Evolutionary conservation across 2,113 vertebrate genomes (phyloP), one percentile per base, ranked within the genome.

Genomic region (Gavialis gangeticus): DNA sequence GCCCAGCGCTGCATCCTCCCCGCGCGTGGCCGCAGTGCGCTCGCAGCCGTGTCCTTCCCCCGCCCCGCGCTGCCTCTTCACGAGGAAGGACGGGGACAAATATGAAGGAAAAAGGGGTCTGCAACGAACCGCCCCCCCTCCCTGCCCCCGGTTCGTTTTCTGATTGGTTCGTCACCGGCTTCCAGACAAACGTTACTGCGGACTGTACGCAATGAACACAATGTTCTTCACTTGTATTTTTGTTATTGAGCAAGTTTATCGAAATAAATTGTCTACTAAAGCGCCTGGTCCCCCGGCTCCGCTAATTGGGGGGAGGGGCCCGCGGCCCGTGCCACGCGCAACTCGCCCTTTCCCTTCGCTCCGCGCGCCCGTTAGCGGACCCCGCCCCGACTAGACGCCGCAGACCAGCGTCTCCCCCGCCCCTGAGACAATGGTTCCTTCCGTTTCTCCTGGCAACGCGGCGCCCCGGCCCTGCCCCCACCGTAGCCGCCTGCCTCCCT

Each of bases 181-280:
- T 98, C 97, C 93, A 95, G 97, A 93, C 94, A 98, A 96, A 98
- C 98, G 97, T 98, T 98, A 98, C 98, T 98, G 98, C 94, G 96
- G 93, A 98, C 97, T 98, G 98, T 98, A 98, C 97, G 98, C 98
- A 98, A 96, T 97, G 97, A 98, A 98, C 98, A 98, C 98, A 98
- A 98, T 98, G 98, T 98, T 98, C 98, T 98, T 98, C 98, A 98
- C 98, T 98, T 98, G 98, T 98, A 98, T 98, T 98, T 98, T 98
- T 98, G 98, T 98, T 98, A 98, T 98, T 97, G 98, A 98, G 98
- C 98, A 98, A 98, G 98, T 98, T 98, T 98, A 98, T 98, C 98
- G 98, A 98, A 98, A 98, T 98, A 98, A 98, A 98, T 98, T 98
- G 97, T 98, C 98, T 98, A 98, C 96, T 97, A 98, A 98, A 98